Conservation (phyloP, 92 coral and sea anemone genomes). For the Parazoanthus atlanticus region DNA sequence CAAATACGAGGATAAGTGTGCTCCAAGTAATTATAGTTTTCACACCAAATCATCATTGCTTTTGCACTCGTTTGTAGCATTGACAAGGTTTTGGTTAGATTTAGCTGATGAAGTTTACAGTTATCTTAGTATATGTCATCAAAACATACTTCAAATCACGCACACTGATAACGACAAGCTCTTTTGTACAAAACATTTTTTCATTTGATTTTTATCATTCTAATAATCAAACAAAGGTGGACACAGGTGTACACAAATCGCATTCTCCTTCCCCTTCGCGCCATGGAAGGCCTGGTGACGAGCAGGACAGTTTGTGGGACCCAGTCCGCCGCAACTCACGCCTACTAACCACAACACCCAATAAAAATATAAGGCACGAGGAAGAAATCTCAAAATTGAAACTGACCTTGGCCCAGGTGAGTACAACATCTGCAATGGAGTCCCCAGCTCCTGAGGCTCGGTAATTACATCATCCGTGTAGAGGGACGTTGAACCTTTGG, state of each 20-base stretch:
- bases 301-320: constrained; percentile 27
- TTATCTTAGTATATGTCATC: too few species aligned
- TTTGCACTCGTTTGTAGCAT: too few species aligned
- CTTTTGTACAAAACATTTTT: background rate
- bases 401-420: constrained; percentile 7
- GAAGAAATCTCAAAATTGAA: constrained; percentile 38
- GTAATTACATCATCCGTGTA: too few species aligned
- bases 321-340: constrained; percentile 33
- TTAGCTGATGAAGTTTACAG: too few species aligned
- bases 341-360: background rate
- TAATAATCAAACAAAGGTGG: constrained; percentile 26
- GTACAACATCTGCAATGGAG: background rate
- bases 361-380: background rate
- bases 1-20: too few species aligned
- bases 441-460: too few species aligned
- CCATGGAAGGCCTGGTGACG: constrained; percentile 30
- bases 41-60: too few species aligned
- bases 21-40: too few species aligned
- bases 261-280: background rate
- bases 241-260: constrained; percentile 46
- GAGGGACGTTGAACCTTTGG: too few species aligned
- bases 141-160: background rate
- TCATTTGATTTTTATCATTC: background rate
- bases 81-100: too few species aligned
- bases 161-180: background rate